Conservation (phyloP, 2,888 invertebrate species). For the Leucania comma region DNA sequence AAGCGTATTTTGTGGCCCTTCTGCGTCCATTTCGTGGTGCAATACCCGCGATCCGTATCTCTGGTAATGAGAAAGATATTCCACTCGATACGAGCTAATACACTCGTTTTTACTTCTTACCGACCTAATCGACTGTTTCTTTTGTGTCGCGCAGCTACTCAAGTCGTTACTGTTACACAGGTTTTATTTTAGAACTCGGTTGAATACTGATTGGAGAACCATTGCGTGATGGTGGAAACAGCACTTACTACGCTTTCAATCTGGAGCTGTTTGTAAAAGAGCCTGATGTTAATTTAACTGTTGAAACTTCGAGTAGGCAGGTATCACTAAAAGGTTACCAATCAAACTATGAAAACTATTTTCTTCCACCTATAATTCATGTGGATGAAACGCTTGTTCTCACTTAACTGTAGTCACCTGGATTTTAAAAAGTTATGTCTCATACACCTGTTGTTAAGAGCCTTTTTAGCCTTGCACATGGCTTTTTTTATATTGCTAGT, state of each 20-base stretch:
- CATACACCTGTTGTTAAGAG: too few relatives aligned
- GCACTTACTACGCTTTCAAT: neutral
- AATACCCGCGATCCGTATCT: constrained; percentile 48
- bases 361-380: neutral
- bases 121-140: constrained; percentile 31
- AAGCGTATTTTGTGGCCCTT: neutral
- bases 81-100: constrained; percentile 59
- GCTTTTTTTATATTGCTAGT: too few relatives aligned
- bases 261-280: neutral
- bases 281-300: neutral
- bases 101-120: constrained; percentile 57
- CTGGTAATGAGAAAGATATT: constrained; percentile 59
- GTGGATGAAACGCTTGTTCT: too few relatives aligned
- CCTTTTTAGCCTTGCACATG: too few relatives aligned
- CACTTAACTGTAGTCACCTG: too few relatives aligned
- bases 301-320: neutral
- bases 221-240: neutral
- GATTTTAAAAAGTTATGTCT: neutral
- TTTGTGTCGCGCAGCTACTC: constrained; percentile 22
- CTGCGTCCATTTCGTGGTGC: neutral
- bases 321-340: too few relatives aligned
- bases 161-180: constrained; percentile 13
- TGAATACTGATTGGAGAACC: constrained; percentile 2
- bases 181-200: constrained; percentile 23
- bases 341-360: neutral